Conservation (phyloP, 2,113 vertebrate species). For the Daubentonia madagascariensis region DNA sequence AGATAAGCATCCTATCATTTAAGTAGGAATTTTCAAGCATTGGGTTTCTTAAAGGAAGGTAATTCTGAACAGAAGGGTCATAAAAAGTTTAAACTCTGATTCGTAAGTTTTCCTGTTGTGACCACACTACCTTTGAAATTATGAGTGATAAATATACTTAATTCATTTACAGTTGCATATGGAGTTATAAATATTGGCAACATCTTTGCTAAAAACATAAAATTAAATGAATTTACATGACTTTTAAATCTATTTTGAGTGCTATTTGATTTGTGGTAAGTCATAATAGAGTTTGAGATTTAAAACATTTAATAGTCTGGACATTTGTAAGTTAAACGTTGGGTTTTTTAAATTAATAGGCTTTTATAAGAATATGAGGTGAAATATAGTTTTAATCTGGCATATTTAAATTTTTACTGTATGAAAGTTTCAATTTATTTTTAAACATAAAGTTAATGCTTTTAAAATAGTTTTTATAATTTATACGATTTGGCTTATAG, state of each 20-base stretch:
- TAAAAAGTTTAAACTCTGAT: conserved; percentile 36
- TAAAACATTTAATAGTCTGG: conserved; percentile 28
- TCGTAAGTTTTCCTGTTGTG: conserved; percentile 42
- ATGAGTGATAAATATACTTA: conserved; percentile 19
- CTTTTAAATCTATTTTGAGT: conserved; percentile 26
- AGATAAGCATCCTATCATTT: background rate
- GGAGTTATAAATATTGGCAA: background rate
- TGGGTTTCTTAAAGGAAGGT: background rate
- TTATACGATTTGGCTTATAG: conserved; percentile 17
- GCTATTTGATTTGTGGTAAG: conserved; percentile 29
- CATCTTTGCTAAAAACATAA: conserved; percentile 16
- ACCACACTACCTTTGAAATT: conserved; percentile 35
- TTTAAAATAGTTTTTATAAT: conserved; percentile 43
- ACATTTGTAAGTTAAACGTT: conserved; percentile 3
- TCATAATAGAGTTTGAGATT: conserved; percentile 36
- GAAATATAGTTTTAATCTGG: background rate
- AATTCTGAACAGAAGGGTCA: background rate
- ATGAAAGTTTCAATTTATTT: conserved; percentile 1
- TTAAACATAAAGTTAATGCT: background rate
- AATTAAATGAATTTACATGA: conserved; percentile 23
- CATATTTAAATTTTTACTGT: conserved; percentile 31
- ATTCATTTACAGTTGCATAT: background rate
- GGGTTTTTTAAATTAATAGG: conserved; percentile 45
- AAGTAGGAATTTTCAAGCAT: background rate
- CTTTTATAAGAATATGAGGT: background rate